Percentiles rank a stretch among this genome's conserved stretches.
Evolutionary conservation across 2,888 invertebrate genomes (phyloP).

Genomic region (Cheiracanthium punctorium): DNA sequence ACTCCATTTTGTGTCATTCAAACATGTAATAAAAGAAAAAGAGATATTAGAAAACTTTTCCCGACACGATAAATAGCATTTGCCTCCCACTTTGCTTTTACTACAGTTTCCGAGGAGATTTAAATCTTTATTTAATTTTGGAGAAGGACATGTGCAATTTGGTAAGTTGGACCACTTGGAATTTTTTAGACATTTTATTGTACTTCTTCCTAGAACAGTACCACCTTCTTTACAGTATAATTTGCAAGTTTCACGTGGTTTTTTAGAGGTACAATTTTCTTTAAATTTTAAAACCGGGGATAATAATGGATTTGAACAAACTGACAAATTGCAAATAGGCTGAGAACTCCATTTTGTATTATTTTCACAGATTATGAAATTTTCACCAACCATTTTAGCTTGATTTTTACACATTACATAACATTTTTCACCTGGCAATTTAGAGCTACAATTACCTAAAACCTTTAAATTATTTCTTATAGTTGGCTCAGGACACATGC

Average conservation of each 20-base stretch:
- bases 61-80: neutral
- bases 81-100: neutral
- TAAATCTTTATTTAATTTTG: neutral
- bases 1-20: neutral
- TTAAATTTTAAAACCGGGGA: neutral
- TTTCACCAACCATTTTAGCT: neutral
- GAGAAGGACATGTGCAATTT: slow-evolving; percentile 2
- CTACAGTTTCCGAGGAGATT: neutral
- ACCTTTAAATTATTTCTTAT: neutral
- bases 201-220: neutral
- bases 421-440: neutral
- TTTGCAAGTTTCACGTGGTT: neutral
- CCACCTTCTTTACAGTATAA: neutral
- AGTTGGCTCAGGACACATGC: neutral
- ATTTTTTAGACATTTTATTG: slow-evolving; percentile 4
- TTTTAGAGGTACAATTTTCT: neutral
- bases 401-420: neutral
- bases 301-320: neutral
- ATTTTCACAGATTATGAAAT: neutral
- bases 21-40: neutral
- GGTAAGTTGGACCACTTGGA: neutral
- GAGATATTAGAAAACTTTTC: neutral
- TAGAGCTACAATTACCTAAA: neutral
- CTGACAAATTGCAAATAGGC: neutral
- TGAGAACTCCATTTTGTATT: slow-evolving; percentile 13